phyloP scores from a whole-genome alignment of 2,113 vertebrate genomes.

The Oceanodroma tethys region DNA sequence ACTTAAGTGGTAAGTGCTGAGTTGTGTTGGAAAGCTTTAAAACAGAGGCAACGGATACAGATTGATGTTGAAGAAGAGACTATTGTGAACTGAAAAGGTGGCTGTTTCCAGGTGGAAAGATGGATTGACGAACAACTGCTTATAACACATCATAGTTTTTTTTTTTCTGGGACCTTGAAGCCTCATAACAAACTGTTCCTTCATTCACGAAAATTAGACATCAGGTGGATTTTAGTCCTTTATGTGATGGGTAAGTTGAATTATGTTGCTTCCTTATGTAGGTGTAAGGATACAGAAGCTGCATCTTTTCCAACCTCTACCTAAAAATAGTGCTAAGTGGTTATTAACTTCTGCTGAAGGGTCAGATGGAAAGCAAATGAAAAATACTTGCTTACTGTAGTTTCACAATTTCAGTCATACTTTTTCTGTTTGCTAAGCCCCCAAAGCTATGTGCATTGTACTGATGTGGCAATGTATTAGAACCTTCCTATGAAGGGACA shows the following conservation, averaged over 20 bases:
- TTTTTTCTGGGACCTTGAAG: background rate
- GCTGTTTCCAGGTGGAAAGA: background rate
- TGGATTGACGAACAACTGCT: background rate
- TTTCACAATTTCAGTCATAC: background rate
- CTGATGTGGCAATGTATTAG: background rate
- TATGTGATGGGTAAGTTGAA: background rate
- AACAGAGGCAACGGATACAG: background rate
- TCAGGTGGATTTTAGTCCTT: background rate
- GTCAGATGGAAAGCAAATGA: background rate
- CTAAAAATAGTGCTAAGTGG: background rate
- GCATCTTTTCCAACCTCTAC: background rate
- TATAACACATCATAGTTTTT: accelerated
- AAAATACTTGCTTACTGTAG: background rate
- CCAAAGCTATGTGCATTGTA: background rate
- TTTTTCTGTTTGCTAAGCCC: background rate
- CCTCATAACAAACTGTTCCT: background rate
- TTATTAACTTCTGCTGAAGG: background rate
- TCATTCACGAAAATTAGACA: background rate
- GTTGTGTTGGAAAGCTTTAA: background rate
- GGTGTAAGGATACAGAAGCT: background rate
- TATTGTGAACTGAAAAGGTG: background rate
- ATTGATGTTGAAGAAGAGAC: background rate
- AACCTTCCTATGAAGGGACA: background rate
- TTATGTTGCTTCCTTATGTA: background rate
- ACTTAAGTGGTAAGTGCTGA: background rate